Evolutionary conservation across 2,113 vertebrate genomes (phyloP), one percentile per base, ranked within the genome.

Genomic region (Deroptyus accipitrinus): DNA sequence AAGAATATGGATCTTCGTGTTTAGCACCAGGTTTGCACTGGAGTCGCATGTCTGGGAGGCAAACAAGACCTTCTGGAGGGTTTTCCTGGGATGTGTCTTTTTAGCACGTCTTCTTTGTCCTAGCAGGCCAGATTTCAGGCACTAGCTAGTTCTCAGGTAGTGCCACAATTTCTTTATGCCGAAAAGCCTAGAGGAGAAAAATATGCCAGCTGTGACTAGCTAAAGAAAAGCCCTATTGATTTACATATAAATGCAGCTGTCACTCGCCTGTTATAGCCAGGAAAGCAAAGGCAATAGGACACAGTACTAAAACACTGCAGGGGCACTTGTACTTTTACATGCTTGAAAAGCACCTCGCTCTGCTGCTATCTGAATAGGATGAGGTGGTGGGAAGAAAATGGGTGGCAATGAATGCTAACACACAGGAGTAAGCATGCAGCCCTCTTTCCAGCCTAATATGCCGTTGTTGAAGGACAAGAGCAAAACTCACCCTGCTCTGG

Each of bases 241-340:
- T 94, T 92, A 51, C 72, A 51, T 85, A 30, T 16, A 67, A 73
- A 69, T 19, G 76, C 85, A 96, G 95, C 92, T 96, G 95, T 84
- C 83, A 10, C 75, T 91, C 0, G 6, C 18, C 0, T 0, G 24
- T 57, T 73, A 35, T 16, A 77, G 78, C 66, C 85, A 27, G 62
- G 41, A 54, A 67, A 75, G 88, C 39, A 59, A 51, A 61, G 62
- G 83, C 80, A 73, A 27, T 1, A 42, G 33, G 69, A 42, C 37
- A 13, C 1, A 3, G 74, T 1, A 6, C 66, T 49, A 14, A 88
- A 97, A 68, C 64, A 19, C 33, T 27, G 73, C 48, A 12, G 63
- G 52, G 52, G 79, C 5, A 1, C 63, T 52, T 13, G 12, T 33
- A 31, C 57, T 39, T 59, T 17, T 5, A 2, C 3, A 51, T 17